phyloP scores from a whole-genome alignment of 2,797 vertebrate genomes.

The Oryzias sinensis region DNA sequence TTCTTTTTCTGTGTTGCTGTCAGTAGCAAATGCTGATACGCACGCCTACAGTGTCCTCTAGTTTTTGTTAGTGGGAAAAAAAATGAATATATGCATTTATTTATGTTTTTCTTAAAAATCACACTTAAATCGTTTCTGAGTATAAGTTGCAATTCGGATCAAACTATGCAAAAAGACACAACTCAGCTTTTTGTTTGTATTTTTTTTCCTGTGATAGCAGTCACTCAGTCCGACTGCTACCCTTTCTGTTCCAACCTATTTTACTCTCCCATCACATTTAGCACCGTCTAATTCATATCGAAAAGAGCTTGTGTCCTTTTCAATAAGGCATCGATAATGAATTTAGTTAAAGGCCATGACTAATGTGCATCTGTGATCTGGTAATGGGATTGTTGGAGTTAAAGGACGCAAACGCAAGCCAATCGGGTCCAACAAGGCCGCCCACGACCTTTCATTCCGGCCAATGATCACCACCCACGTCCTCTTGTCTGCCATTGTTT shows the following conservation, averaged over 20 bases:
- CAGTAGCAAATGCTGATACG: too few species aligned
- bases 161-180: too few species aligned
- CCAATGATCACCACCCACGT: constrained; percentile 48
- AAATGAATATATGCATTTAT: too few species aligned
- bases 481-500: constrained; percentile 45
- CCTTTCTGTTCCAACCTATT: constrained; percentile 30
- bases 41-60: too few species aligned
- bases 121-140: too few species aligned
- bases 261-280: constrained; percentile 46
- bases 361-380: constrained; percentile 55
- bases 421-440: constrained; percentile 24
- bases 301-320: constrained; percentile 58
- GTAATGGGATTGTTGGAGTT: constrained; percentile 47
- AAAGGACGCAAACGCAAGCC: constrained; percentile 20
- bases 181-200: neutral
- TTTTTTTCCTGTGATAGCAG: constrained; percentile 1
- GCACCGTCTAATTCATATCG: constrained; percentile 40
- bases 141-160: too few species aligned
- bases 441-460: constrained; percentile 29
- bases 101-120: too few species aligned
- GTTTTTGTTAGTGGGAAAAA: too few species aligned
- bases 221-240: constrained; percentile 8
- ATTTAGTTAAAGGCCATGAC: constrained; percentile 64
- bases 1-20: too few species aligned
- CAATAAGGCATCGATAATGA: constrained; percentile 65